Conservation (phyloP, 2,888 invertebrate species). For the Anthrax anthrax region DNA sequence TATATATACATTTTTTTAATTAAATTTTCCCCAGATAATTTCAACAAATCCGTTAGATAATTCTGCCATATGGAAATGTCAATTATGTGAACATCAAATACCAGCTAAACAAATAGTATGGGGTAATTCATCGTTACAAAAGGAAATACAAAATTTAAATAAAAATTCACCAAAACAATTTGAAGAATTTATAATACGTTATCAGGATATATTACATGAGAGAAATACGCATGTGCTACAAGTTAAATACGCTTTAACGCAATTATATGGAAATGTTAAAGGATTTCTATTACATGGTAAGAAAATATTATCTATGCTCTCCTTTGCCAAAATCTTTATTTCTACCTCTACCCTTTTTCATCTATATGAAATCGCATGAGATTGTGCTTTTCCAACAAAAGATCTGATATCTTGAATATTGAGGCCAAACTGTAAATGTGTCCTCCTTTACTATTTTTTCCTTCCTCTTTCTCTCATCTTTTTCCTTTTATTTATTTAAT, state of each 20-base stretch:
- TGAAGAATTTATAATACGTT: constrained; percentile 49
- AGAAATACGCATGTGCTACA: constrained; percentile 52
- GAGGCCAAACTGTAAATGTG: too few species aligned
- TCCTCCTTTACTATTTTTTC: not conserved
- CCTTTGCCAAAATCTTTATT: too few species aligned
- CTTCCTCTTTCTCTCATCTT: not conserved
- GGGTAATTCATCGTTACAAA: constrained; percentile 46
- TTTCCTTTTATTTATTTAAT: not conserved
- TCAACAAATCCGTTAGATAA: constrained; percentile 46
- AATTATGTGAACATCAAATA: constrained; percentile 43
- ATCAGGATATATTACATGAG: constrained; percentile 48
- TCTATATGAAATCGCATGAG: too few species aligned
- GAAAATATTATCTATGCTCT: too few species aligned
- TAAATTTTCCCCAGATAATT: constrained; percentile 35
- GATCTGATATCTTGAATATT: too few species aligned
- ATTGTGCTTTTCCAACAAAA: too few species aligned
- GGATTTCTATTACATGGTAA: constrained; percentile 42
- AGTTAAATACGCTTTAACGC: constrained; percentile 52
- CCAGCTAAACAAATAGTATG: constrained; percentile 44
- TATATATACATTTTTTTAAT: too few species aligned
- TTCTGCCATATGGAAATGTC: constrained; percentile 48
- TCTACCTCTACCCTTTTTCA: too few species aligned
- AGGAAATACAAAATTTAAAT: constrained; percentile 41
- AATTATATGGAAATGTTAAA: constrained; percentile 49
- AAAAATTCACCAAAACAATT: constrained; percentile 40